Evolutionary conservation across 2,888 invertebrate genomes (phyloP), one percentile per base, ranked within the genome.

Genomic region (Apoderus coryli): DNA sequence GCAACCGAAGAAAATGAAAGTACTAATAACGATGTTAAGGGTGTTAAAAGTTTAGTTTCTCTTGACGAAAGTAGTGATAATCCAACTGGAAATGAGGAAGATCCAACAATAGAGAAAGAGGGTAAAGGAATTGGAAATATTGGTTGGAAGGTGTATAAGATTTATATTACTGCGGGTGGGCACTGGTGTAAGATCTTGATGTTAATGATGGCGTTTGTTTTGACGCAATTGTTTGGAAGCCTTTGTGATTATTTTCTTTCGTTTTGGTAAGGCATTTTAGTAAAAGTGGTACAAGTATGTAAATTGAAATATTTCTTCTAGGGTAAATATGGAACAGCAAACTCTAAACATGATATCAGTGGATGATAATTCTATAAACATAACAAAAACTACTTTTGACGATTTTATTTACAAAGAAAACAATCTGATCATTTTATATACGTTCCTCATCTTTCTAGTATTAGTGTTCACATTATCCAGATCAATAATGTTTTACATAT

Each of bases 201-300:
- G 2, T 14, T 43, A 6, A 24, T 39, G n/a, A 10, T 32, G 5
- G 64, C 76, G 14, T 80, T 76, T 40, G 42, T 74, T 11, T 37
- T 73, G 1, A 67, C 81, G 2, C 85, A 85, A 57, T 44, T 68
- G 4, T 56, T 76, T 22, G 79, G 76, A 2, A 84, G 81, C 6
- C 67, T 69, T 4, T 70, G 76, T 1, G 86, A 86, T 53, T 82
- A 73, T 59, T 86, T 80, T 63, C 67, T 84, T 4, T 69, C 77
- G 4, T 72, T 68, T 48, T 85, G 82, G 82, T 75, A 45, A 60
- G 58, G 47, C 16, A 24, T 27, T 29, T 32, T 23, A 29, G 6
- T 10, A 10, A 5, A 23, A 10, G 9, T 5, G n/a, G 14, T 2
- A 24, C 5, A 12, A 22, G 5, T 33, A 6, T 4, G 13, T 12